Evolutionary conservation across 1,140 invertebrate species (phyloP).

Genomic region (Andrena cerasifolii): DNA sequence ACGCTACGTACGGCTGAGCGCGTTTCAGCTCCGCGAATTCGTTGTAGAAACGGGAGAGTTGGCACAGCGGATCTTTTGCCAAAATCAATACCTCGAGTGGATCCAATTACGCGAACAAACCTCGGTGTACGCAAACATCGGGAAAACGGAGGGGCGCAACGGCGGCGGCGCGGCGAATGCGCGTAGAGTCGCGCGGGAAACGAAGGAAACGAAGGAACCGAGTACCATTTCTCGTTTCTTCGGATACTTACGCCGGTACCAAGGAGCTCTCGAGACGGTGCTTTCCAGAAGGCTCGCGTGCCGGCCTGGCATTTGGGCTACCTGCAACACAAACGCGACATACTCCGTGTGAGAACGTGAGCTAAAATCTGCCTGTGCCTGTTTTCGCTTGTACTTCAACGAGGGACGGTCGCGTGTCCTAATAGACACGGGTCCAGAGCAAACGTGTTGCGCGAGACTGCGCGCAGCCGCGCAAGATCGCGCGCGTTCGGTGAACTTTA

Average conservation of each 20-base stretch:
- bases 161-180: neutral
- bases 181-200: neutral
- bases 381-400: too few relatives aligned
- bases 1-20: too few relatives aligned
- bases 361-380: too few relatives aligned
- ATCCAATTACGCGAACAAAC: neutral
- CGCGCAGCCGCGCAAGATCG: too few relatives aligned
- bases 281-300: slow-evolving; percentile 29
- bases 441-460: too few relatives aligned
- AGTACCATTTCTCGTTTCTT: slow-evolving; percentile 28
- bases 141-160: neutral
- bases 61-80: too few relatives aligned
- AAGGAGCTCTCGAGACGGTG: slow-evolving; percentile 37
- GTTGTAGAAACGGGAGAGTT: too few relatives aligned
- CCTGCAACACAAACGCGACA: slow-evolving; percentile 54
- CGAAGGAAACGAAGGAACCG: neutral
- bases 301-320: slow-evolving; percentile 52
- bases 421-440: too few relatives aligned
- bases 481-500: too few relatives aligned
- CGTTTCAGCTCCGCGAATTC: too few relatives aligned
- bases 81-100: slow-evolving; percentile 9
- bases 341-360: slow-evolving; percentile 20
- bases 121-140: neutral
- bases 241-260: slow-evolving; percentile 47
- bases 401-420: too few relatives aligned